Conservation (phyloP, 2,797 vertebrate species). For the Eulemur albifrons region DNA sequence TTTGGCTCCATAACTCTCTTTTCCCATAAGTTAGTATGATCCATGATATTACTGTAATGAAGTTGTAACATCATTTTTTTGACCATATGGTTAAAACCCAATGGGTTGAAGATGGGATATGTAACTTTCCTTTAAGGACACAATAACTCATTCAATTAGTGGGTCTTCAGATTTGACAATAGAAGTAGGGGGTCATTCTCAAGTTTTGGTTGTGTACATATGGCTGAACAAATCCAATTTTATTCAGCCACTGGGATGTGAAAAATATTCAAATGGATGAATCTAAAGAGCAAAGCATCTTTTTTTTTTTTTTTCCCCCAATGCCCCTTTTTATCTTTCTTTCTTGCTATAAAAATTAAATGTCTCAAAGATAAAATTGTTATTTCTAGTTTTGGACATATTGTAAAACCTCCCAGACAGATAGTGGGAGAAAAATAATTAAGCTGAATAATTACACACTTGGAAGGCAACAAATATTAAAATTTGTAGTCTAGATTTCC, state of each 20-base stretch:
- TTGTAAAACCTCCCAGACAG: background rate
- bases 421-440: background rate
- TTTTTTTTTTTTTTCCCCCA: background rate
- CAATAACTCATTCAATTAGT: background rate
- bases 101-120: background rate
- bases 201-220: background rate
- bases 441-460: background rate
- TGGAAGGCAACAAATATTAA: background rate
- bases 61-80: background rate
- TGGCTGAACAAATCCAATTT: background rate
- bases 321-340: background rate
- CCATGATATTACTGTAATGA: background rate
- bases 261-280: background rate
- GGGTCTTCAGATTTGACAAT: background rate
- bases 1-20: background rate
- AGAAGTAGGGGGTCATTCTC: background rate
- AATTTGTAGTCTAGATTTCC: background rate
- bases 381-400: background rate
- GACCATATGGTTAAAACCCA: background rate
- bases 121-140: background rate
- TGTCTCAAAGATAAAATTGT: background rate
- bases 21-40: background rate
- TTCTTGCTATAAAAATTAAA: background rate
- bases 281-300: background rate
- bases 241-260: background rate